Evolutionary conservation across 2,888 invertebrate species (phyloP), one percentile per base, ranked within the genome.

Genomic region (Eudemis profundana): DNA sequence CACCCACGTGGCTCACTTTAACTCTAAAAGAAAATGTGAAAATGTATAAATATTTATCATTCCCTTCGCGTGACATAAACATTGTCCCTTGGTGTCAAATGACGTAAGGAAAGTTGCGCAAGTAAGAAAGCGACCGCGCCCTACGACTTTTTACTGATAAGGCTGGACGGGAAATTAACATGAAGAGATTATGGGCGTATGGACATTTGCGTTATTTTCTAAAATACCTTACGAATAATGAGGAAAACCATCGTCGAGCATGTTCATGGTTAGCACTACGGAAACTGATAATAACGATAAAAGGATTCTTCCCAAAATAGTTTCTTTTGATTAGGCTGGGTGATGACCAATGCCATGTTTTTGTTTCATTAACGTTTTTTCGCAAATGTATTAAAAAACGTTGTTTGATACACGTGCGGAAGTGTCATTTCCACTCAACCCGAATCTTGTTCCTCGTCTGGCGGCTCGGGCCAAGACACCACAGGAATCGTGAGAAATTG

Each of bases 121-220:
- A 65, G 19, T 40, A 64, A 40, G 65, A 65, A 65, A 65, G 65
- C 29, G 46, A 21, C 59, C 51, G 40, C 60, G 38, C 51, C 64
- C 47, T 62, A 10, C 50, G 47, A 57, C 49, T 65, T 65, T 65
- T 65, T 65, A 53, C 53, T 65, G 64, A 65, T 60, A 60, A 60
- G 19, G 29, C 3, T 46, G 15, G 15, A 46, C 60, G 33, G 59
- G 60, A 65, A 59, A 47, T 59, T 65, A 27, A 36, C 59, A 59
- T 23, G 49, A 10, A 38, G 36, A 36, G 17, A 36, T 57, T 33
- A 19, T 56, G 19, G 23, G 8, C 10, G 46, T n/a, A 21, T 56
- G 29, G 56, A 56, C 44, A 44, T 23, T 54, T 42, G 12, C 42
- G 42, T 54, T 54, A 42, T 54, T 29, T 27, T 17, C 17, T 53